Percentiles rank a stretch among this genome's conserved stretches.
These are phyloP conservation scores for Eupithecia pulchellata DNA, from an alignment of 2,888 invertebrate genomes.

Conservation along the genomic window DNA sequence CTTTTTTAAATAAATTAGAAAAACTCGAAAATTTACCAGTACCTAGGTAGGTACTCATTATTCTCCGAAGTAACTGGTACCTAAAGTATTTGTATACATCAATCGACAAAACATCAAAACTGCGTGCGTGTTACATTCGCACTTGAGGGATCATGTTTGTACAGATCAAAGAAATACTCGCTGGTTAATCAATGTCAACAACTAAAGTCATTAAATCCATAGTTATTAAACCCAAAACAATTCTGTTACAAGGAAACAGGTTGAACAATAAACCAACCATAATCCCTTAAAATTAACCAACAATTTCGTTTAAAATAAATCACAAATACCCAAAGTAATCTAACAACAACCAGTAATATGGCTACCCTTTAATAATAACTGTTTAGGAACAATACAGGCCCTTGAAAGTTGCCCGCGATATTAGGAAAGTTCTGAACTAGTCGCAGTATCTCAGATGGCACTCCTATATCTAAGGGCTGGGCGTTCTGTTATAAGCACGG, in stretches of 20 bases:
- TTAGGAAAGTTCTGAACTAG: conserved; percentile 70
- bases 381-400: conserved; percentile 47
- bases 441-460: neutral
- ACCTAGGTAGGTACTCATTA: too few relatives aligned
- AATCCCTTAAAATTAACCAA: conserved; percentile 10
- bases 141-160: too few relatives aligned
- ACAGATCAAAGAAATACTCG: neutral
- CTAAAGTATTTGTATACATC: too few relatives aligned
- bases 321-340: conserved; percentile 36
- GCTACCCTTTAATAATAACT: conserved; percentile 46
- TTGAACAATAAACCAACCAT: conserved; percentile 6
- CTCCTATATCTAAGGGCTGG: too few relatives aligned
- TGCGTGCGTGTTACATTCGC: too few relatives aligned
- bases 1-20: too few relatives aligned
- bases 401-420: conserved; percentile 73
- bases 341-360: conserved; percentile 40
- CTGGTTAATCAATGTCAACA: neutral
- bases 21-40: too few relatives aligned
- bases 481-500: too few relatives aligned
- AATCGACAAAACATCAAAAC: too few relatives aligned
- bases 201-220: neutral
- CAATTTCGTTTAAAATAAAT: conserved; percentile 16
- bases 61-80: too few relatives aligned
- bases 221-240: conserved; percentile 6
- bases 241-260: neutral